Base-by-base conservation (phyloP, 2,113 vertebrate species). In the Struthio camelus region DNA sequence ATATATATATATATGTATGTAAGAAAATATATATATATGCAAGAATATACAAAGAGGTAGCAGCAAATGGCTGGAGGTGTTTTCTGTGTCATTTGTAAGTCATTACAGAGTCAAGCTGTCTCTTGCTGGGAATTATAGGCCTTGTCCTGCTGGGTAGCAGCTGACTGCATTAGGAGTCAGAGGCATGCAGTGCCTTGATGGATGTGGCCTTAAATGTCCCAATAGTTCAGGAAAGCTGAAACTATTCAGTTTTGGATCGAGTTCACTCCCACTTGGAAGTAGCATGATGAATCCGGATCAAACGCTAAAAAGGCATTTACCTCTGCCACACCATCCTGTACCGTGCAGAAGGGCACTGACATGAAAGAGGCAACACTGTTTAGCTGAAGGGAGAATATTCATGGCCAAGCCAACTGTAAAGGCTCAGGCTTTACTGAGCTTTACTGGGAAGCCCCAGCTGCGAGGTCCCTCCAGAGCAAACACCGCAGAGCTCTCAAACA, bases 401-500 rank as follows among this genome's bases (percentile, higher is more conserved):
- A 69, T 94, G 71, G 51, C 78, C 11, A 34, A 40, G 75, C 69
- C 85, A 83, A 87, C 30, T 38, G 73, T 71, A 44, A 86, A 89
- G 77, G 69, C 48, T 88, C 64, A 14, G 3, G n/a, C 14, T n/a
- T 83, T n/a, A n/a, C n/a, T n/a, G n/a, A n/a, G n/a, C n/a, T 83
- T 40, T 14, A 2, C 59, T 42, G 81, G 46, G 44, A 82, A 69
- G 51, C 12, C 64, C 38, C 19, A 32, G 58, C 73, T 95, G 78
- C 59, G 78, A 30, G 32, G 18, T 48, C 16, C 14, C 7, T 65
- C 24, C n/a, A 23, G 38, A 79, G 48, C 30, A 64, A 42, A 51
- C 18, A 9, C 36, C 0, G 16, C 54, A 32, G 54, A 16, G 30
- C 36, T 65, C 15, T 8, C 19, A 30, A 40, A 0, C 0, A 0